Base-by-base conservation (phyloP, 2,113 vertebrate species). In the Melozone crissalis region DNA sequence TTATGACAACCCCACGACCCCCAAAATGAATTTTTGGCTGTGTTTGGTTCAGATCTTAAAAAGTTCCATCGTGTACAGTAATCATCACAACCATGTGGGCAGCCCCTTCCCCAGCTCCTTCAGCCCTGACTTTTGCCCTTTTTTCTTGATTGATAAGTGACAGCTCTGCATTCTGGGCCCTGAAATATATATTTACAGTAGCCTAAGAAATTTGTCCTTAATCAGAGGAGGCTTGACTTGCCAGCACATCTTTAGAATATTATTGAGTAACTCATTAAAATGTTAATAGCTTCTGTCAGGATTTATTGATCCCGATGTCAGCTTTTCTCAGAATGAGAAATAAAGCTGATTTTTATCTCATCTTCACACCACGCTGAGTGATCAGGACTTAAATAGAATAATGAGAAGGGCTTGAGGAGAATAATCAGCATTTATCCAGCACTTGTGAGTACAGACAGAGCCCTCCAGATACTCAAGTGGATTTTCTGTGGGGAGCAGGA, bases 261-360 rank as follows among this genome's bases (percentile, higher is more conserved):
- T 96, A 97, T 96, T 81, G 91, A 97, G 97, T 84, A 96, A 97
- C 97, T 98, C 97, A 97, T 98, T 98, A 98, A 97, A 96, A 98
- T 98, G 98, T 93, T 98, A 98, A 98, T 98, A 77, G 97, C 96
- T 97, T 97, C 97, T 98, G 97, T 98, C 98, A 92, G 58, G 97
- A 87, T 62, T 66, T 98, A 98, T 98, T 97, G 98, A 98, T 98
- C 96, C 61, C 51, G 71, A 96, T 98, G 98, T 98, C 98, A 98
- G 86, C 96, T 94, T 91, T 85, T 93, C 96, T 87, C 84, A 76
- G 97, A 96, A 98, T 96, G 89, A 98, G 96, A 95, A 98, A 97
- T 94, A 96, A 94, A 97, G 96, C 83, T 96, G 95, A 93, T 95
- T 97, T 98, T 96, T 90, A 84, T 86, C 93, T 96, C 86, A 91